Evolutionary conservation across 2,113 vertebrate genomes (phyloP).

Genomic region (Sinocyclocheilus rhinocerous): DNA sequence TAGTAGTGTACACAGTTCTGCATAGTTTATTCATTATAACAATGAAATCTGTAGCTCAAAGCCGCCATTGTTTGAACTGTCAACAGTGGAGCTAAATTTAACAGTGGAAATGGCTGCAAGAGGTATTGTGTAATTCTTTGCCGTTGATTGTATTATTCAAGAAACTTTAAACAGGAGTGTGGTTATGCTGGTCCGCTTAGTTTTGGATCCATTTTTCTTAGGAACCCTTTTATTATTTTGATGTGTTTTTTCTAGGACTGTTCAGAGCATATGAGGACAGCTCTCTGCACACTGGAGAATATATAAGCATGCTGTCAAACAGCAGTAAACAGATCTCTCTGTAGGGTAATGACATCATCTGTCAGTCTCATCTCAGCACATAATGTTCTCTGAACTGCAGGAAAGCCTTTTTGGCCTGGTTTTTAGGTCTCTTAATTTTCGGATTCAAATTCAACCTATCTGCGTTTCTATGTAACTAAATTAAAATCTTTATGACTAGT

Average conservation of each 20-base stretch:
- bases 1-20: not conserved
- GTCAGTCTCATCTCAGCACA: not conserved
- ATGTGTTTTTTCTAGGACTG: conserved; percentile 1
- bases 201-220: not conserved
- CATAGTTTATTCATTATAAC: not conserved
- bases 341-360: not conserved
- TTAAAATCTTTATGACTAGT: not conserved
- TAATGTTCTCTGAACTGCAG: not conserved
- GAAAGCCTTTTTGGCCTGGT: not conserved
- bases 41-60: not conserved
- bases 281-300: not conserved
- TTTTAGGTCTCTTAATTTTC: not conserved
- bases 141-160: not conserved
- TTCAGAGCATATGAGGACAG: not conserved
- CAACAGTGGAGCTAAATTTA: not conserved
- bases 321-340: conserved; percentile 15
- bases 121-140: not conserved
- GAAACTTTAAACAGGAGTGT: not conserved
- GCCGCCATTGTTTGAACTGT: not conserved
- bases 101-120: not conserved
- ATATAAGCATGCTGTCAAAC: not conserved
- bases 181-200: not conserved
- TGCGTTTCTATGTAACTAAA: not conserved
- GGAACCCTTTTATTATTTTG: not conserved
- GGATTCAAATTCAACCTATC: not conserved